Evolutionary conservation across 2,888 invertebrate species (phyloP), one percentile per base, ranked within the genome.

Genomic region (Ashinkailepas kermadecensis): DNA sequence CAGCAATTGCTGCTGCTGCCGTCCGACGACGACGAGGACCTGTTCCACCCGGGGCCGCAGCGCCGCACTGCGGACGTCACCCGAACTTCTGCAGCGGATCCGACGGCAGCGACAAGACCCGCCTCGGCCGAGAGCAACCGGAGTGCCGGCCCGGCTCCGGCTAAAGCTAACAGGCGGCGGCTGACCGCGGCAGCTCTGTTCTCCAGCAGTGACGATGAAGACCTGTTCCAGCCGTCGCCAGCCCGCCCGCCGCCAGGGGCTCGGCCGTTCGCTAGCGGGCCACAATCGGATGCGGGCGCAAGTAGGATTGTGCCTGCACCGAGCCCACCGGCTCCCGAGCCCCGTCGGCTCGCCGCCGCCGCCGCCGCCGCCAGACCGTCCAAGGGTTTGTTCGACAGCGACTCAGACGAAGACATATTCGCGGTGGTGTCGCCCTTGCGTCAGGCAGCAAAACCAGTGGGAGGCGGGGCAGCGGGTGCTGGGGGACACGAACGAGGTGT

Each of bases 391-490:
- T 74, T 74, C 56, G 74, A 74, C 21, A 74, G 74, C 11, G 74
- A 74, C 56, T 74, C 74, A 7, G 74, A 74, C 21, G 74, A 74
- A 21, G 74, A 74, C 74, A 74, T 74, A 2, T 74, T 74, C 56
- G 54, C 74, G 10, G 15, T 74, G 56, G 74, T 74, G 56, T 9
- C 74, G 54, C 39, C 70, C 12, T 9, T 23, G 15, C 70, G 39
- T 10, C 39, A 39, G 70, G 62, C 15, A 13, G 62, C 62, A 39
- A 39, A 39, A 4, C 39, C 39, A 39, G 39, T 39, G 39, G 39
- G 39, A 39, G 4, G 39, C 39, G 39, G 39, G 4, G 39, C 39
- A 39, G 39, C 39, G 39, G 39, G 39, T 39, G 39, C 39, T 39
- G 39, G 39, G 39, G 39, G 39, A 39, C 39, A 39, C 39, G 39